These are phyloP conservation scores for Propithecus perrieri DNA, from an alignment of 2,797 vertebrate genomes.

Conservation along the genomic window DNA sequence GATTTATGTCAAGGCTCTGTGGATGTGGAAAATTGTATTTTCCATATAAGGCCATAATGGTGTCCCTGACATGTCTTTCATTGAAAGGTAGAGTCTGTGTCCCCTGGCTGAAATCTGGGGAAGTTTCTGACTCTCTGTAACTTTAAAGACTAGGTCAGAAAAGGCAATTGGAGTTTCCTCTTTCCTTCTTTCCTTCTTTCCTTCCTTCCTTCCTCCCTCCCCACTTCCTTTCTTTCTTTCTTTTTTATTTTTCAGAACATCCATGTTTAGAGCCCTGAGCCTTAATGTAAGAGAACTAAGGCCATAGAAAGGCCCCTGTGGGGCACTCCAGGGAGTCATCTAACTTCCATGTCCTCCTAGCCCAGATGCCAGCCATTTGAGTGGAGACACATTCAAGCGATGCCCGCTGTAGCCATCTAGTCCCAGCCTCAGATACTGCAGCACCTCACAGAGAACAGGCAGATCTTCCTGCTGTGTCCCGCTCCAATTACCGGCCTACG, in stretches of 20 bases:
- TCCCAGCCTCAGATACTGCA: background rate
- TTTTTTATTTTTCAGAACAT: background rate
- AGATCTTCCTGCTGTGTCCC: rapidly evolving
- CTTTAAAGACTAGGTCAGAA: background rate
- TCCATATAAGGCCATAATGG: background rate
- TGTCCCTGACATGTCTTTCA: background rate
- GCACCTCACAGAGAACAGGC: background rate
- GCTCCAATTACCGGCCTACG: background rate
- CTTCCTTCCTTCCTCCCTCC: rapidly evolving
- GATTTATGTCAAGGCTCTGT: background rate
- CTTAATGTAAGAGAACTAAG: background rate
- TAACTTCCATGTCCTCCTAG: background rate
- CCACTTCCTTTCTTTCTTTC: no score
- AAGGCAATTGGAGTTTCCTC: background rate
- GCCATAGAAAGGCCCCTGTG: no score
- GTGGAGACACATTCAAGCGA: background rate
- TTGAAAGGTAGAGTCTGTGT: background rate
- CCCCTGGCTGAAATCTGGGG: background rate
- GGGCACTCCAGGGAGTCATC: no score
- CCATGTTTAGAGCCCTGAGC: background rate
- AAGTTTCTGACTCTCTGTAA: background rate
- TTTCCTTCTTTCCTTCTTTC: background rate
- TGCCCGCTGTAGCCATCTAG: background rate
- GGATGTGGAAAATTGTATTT: background rate
- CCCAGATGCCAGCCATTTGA: no score